Conservation (phyloP, 1,140 invertebrate species). For the Catajapyx aquilonaris region DNA sequence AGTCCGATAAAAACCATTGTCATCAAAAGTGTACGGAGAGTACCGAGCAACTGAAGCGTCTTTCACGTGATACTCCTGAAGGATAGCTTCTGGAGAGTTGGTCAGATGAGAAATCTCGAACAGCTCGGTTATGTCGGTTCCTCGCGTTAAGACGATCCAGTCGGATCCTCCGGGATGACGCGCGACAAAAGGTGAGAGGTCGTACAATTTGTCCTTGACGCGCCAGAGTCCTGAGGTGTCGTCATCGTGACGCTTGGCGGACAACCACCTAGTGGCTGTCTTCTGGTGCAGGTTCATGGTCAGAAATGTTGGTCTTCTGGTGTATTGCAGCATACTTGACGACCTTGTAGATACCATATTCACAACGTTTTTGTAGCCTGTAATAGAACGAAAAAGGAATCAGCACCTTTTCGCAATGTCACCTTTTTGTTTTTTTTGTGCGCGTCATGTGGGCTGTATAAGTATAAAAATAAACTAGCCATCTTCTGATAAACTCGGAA, state of each 20-base stretch:
- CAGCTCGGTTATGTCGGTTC: conserved; percentile 52
- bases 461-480: too few relatives aligned
- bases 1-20: conserved; percentile 41
- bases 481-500: too few relatives aligned
- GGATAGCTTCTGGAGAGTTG: conserved; percentile 20
- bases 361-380: too few relatives aligned
- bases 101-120: conserved; percentile 40
- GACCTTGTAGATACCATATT: too few relatives aligned
- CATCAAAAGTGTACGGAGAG: conserved; percentile 40
- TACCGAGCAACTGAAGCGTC: conserved; percentile 30
- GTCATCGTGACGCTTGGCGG: conserved; percentile 40
- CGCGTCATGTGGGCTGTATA: too few relatives aligned
- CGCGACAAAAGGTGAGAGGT: conserved; percentile 39
- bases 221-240: conserved; percentile 57
- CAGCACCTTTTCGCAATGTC: too few relatives aligned
- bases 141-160: conserved; percentile 42
- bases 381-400: too few relatives aligned
- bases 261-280: conserved; percentile 27
- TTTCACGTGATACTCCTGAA: conserved; percentile 36
- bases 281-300: too few relatives aligned
- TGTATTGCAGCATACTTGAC: too few relatives aligned
- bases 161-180: conserved; percentile 57
- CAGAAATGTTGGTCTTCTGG: too few relatives aligned
- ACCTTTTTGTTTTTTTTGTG: too few relatives aligned
- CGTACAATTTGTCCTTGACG: conserved; percentile 49